Evolutionary conservation across 2,113 vertebrate species (phyloP).

Genomic region (Gymnorhina tibicen): DNA sequence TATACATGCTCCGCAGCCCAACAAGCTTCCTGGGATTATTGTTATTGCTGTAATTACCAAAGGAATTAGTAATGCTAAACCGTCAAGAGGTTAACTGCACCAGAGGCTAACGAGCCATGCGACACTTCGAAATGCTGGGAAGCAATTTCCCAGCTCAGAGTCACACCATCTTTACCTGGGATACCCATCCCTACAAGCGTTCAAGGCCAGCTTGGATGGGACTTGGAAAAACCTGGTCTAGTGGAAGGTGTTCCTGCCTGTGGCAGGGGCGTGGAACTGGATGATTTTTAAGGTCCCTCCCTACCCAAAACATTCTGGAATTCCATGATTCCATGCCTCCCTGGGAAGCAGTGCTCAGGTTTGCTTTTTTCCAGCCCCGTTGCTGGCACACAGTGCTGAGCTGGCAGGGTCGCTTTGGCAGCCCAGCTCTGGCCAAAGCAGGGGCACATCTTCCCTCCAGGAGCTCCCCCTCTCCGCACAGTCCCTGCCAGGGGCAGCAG

Average conservation of each 20-base stretch:
- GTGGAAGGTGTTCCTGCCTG: not conserved
- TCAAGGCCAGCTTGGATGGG: not conserved
- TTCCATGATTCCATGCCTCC: not conserved
- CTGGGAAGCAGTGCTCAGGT: not conserved
- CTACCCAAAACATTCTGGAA: not conserved
- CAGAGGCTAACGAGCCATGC: not conserved
- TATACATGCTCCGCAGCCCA: not conserved
- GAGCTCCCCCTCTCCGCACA: accelerated
- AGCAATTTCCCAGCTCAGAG: not conserved
- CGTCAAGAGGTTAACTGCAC: not conserved
- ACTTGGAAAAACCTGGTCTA: not conserved
- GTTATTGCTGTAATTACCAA: conserved; percentile 16
- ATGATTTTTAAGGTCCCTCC: not conserved
- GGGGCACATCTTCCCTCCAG: not conserved
- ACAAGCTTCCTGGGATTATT: not conserved
- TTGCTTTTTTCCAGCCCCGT: not conserved
- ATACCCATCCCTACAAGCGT: not conserved
- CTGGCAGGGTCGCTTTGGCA: not conserved
- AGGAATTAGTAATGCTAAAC: conserved; percentile 18
- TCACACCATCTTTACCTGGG: not conserved
- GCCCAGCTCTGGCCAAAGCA: not conserved
- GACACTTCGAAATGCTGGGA: not conserved
- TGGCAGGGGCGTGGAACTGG: not conserved
- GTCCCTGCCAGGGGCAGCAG: not conserved
- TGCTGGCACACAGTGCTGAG: not conserved